These are phyloP conservation scores for Mylabris phalerata DNA, from an alignment of 1,140 invertebrate species.

Conservation along the genomic window DNA sequence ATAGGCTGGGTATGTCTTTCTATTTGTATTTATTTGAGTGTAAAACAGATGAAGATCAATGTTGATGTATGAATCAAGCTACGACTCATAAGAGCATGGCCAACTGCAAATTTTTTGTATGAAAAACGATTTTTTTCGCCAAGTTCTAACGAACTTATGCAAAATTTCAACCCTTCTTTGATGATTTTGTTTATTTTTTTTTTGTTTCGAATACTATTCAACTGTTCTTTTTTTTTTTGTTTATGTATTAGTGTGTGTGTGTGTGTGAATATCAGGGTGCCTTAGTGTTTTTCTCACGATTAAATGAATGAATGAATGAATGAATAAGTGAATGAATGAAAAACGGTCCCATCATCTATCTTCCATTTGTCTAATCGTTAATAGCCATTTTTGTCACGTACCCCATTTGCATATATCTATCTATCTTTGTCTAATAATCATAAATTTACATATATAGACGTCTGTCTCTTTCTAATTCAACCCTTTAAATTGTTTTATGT, in stretches of 20 bases:
- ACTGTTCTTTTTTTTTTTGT: not conserved
- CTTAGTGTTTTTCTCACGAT: constrained; percentile 11
- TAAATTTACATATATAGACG: too few species aligned
- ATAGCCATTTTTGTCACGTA: constrained; percentile 17
- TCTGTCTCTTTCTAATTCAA: too few species aligned
- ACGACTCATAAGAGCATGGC: too few species aligned
- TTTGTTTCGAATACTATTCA: not conserved
- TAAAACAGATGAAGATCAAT: too few species aligned
- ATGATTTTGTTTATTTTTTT: not conserved
- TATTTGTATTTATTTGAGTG: too few species aligned
- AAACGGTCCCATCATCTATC: constrained; percentile 14
- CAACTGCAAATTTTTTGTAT: too few species aligned
- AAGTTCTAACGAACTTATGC: too few species aligned
- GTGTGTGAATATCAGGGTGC: not conserved
- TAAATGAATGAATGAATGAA: not conserved
- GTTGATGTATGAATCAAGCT: too few species aligned
- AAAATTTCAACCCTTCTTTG: not conserved
- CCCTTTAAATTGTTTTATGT: too few species aligned
- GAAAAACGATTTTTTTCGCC: too few species aligned
- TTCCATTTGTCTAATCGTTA: constrained; percentile 18
- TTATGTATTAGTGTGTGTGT: not conserved
- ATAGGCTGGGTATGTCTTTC: too few species aligned
- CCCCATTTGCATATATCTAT: constrained; percentile 6
- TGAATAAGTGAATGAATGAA: not conserved
- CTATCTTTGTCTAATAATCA: too few species aligned